Percentiles rank a stretch among this genome's conserved stretches.
Conservation (phyloP, 2,113 vertebrate species). For the Elephas maximus region DNA sequence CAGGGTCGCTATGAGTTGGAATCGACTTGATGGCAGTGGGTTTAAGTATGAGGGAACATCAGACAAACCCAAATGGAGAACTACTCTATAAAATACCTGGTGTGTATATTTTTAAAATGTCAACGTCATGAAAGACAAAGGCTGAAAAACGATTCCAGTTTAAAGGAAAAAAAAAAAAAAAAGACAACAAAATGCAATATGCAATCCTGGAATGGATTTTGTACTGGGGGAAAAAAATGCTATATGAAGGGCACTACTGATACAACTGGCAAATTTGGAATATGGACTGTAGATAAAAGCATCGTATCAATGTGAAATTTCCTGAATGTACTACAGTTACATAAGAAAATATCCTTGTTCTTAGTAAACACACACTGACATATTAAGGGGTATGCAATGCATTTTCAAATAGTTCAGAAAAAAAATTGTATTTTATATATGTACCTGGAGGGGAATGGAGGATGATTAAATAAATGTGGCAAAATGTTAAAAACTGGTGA, state of each 20-base stretch:
- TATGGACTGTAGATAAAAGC: background rate
- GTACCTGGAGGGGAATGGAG: background rate
- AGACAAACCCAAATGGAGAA: background rate
- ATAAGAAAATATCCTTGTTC: background rate
- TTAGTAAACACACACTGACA: background rate
- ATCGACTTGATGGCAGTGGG: too few relatives aligned
- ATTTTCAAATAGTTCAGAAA: constrained; percentile 13
- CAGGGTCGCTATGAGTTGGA: too few relatives aligned
- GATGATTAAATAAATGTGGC: background rate
- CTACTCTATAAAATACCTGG: background rate
- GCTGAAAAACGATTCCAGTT: background rate
- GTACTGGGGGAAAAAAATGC: background rate
- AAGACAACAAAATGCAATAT: background rate
- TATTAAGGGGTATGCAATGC: background rate
- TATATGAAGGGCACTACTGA: background rate
- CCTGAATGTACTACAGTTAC: background rate
- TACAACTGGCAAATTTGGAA: background rate
- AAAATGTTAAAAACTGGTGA: background rate
- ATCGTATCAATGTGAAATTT: background rate
- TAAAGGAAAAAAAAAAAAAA: constrained; percentile 45
- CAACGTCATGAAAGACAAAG: background rate
- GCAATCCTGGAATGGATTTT: background rate
- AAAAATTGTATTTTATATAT: background rate
- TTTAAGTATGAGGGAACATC: background rate
- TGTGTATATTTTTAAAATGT: background rate